phyloP scores from a whole-genome alignment of 2,797 vertebrate species.

The Arrhamphus sclerolepis region DNA sequence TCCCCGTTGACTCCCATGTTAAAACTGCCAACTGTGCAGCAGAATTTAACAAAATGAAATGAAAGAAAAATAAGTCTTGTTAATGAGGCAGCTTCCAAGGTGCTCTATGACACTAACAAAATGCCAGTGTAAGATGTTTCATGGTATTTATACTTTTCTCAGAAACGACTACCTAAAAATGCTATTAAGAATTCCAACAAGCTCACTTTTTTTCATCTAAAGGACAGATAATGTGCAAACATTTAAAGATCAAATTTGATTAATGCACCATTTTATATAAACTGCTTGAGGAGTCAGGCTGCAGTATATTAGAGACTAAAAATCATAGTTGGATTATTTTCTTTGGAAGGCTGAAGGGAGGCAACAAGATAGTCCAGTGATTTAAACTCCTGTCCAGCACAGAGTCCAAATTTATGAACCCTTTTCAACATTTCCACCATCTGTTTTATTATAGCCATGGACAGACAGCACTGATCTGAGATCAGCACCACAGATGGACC shows the following conservation, averaged over 20 bases:
- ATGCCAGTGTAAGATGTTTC: neutral
- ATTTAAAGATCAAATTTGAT: neutral
- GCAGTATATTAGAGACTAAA: neutral
- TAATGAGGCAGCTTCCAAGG: too few relatives aligned
- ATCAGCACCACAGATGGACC: neutral
- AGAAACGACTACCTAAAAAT: constrained; percentile 5
- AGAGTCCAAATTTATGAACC: constrained; percentile 28
- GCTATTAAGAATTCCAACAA: too few relatives aligned
- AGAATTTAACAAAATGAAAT: too few relatives aligned
- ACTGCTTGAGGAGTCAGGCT: constrained; percentile 14
- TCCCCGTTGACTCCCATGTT: too few relatives aligned
- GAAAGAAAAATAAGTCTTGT: too few relatives aligned
- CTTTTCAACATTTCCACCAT: constrained; percentile 23
- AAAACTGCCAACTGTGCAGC: too few relatives aligned
- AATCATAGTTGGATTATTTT: constrained; percentile 1
- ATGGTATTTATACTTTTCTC: neutral
- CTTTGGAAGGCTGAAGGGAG: constrained; percentile 11
- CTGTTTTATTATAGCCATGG: constrained; percentile 21
- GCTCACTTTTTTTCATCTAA: neutral
- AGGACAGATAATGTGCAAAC: neutral
- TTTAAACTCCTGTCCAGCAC: constrained; percentile 32
- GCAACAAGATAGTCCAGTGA: constrained; percentile 11
- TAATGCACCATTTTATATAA: neutral
- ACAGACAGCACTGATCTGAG: constrained; percentile 5
- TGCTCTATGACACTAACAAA: too few relatives aligned